phyloP scores from a whole-genome alignment of 2,113 vertebrate genomes.

The Grammomys dolichurus region DNA sequence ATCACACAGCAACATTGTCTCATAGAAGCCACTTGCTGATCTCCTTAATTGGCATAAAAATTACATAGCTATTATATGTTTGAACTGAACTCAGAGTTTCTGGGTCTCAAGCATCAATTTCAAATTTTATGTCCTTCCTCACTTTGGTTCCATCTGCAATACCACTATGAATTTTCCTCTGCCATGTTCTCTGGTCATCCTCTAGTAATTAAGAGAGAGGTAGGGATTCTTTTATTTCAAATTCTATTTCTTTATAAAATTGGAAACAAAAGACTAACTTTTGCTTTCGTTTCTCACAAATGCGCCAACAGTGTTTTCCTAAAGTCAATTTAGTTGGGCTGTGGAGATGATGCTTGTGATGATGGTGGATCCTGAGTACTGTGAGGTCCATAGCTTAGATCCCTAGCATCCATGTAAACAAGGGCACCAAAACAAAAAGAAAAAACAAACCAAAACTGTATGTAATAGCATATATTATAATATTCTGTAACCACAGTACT shows the following conservation, averaged over 20 bases:
- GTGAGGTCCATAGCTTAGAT: not conserved
- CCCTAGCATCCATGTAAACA: not conserved
- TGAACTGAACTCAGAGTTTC: not conserved
- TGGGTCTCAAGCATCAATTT: not conserved
- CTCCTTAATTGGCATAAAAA: not conserved
- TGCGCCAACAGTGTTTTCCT: conserved; percentile 20
- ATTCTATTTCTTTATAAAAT: conserved; percentile 18
- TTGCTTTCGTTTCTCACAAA: conserved; percentile 39
- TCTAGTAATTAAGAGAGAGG: conserved; percentile 37
- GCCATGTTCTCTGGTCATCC: not conserved
- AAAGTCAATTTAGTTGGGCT: not conserved
- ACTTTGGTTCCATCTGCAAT: not conserved
- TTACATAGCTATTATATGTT: not conserved
- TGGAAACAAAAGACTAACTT: not conserved
- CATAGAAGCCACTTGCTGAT: not conserved
- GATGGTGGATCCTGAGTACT: not conserved
- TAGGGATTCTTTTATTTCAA: conserved; percentile 38
- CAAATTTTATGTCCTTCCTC: not conserved
- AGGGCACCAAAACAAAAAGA: not conserved
- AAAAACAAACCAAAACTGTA: not conserved
- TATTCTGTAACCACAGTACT: not conserved
- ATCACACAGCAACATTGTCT: not conserved
- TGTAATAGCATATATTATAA: not conserved
- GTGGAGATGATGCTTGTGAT: not conserved
- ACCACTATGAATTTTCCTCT: not conserved